Conservation (phyloP, 92 coral and sea anemone species). For the Actinostola sp. region DNA sequence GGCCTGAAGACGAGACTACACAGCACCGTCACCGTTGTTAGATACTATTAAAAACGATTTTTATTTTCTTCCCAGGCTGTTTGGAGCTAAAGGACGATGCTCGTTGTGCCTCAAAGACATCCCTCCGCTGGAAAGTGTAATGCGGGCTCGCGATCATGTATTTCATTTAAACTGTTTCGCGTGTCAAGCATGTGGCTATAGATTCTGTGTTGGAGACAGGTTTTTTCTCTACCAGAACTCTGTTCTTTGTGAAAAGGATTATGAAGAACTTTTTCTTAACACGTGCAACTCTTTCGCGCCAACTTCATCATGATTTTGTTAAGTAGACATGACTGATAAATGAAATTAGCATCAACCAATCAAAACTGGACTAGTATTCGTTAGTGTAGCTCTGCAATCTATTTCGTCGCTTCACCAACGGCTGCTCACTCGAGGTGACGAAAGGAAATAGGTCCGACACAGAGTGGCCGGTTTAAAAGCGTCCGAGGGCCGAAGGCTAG, state of each 20-base stretch:
- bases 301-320: background rate
- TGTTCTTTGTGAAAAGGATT: slow-evolving; percentile 78
- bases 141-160: slow-evolving; percentile 80
- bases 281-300: background rate
- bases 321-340: too few relatives aligned
- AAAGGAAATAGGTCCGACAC: too few relatives aligned
- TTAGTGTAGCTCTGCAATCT: too few relatives aligned
- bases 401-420: too few relatives aligned
- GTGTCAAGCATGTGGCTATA: slow-evolving; percentile 75
- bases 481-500: too few relatives aligned
- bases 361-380: too few relatives aligned
- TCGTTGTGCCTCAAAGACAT: slow-evolving; percentile 73
- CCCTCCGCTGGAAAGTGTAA: slow-evolving; percentile 82
- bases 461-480: too few relatives aligned
- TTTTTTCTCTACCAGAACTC: slow-evolving; percentile 72
- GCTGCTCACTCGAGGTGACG: too few relatives aligned
- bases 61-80: slow-evolving; percentile 43
- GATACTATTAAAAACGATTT: background rate
- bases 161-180: slow-evolving; percentile 81
- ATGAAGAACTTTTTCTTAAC: slow-evolving; percentile 37
- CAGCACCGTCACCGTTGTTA: background rate
- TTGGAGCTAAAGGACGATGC: slow-evolving; percentile 79
- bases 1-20: too few relatives aligned
- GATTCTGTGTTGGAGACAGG: slow-evolving; percentile 82
- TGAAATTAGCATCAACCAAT: too few relatives aligned